Evolutionary conservation across 2,797 vertebrate species (phyloP).

Genomic region (Rhabdomys pumilio): DNA sequence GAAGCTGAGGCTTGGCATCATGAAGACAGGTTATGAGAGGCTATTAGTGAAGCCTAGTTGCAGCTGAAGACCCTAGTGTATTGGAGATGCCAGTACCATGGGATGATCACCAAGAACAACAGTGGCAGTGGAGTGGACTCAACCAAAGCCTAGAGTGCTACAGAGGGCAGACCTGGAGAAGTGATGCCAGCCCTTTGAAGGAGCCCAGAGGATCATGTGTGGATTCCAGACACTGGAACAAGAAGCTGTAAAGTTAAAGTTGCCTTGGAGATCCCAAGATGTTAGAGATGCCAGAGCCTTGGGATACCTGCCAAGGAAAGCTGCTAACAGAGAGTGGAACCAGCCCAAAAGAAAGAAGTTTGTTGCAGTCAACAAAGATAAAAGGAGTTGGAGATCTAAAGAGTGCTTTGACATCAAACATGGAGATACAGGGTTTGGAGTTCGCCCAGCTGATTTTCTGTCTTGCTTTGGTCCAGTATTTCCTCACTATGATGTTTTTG

Average conservation of each 20-base stretch:
- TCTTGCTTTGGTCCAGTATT: not conserved
- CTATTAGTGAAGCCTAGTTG: not conserved
- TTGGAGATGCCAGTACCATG: not conserved
- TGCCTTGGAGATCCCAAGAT: not conserved
- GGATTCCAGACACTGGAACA: not conserved
- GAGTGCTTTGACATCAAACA: not conserved
- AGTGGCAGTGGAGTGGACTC: not conserved
- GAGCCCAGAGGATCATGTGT: not conserved
- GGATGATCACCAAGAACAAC: not conserved
- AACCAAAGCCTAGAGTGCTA: not conserved
- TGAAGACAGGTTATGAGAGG: not conserved
- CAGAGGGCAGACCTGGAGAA: not conserved
- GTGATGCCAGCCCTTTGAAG: not conserved
- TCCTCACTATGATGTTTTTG: not conserved
- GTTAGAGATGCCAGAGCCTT: not conserved
- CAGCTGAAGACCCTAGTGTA: not conserved
- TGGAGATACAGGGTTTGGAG: not conserved
- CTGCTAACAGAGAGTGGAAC: not conserved
- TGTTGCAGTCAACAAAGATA: not conserved
- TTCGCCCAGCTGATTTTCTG: not conserved
- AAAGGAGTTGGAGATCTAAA: not conserved
- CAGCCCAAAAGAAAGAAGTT: not conserved
- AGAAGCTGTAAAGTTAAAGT: not conserved
- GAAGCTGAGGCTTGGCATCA: not conserved
- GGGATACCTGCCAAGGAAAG: not conserved